Evolutionary conservation across 2,113 vertebrate species (phyloP).

Genomic region (Aix galericulata): DNA sequence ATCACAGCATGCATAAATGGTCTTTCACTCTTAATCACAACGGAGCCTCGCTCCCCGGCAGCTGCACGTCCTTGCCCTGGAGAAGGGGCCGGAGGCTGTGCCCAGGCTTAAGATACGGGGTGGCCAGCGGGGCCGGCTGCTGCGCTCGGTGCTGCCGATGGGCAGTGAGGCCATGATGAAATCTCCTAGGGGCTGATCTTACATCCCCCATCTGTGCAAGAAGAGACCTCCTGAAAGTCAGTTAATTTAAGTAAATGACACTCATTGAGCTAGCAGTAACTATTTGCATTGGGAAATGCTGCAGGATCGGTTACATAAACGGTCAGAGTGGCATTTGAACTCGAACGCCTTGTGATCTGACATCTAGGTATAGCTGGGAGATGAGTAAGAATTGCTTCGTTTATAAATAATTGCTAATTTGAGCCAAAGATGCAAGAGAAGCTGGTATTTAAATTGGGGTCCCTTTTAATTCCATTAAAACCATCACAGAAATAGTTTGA

Average conservation of each 20-base stretch:
- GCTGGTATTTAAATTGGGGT: not conserved
- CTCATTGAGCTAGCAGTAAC: not conserved
- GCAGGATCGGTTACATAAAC: not conserved
- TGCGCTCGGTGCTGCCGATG: not conserved
- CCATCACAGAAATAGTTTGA: not conserved
- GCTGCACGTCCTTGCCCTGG: not conserved
- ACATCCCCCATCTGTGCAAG: not conserved
- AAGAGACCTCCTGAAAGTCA: not conserved
- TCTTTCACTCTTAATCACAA: not conserved
- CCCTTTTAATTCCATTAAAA: not conserved
- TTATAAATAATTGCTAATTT: not conserved
- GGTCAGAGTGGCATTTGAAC: not conserved
- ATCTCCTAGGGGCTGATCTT: not conserved
- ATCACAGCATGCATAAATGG: constrained; percentile 11
- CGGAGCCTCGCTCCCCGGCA: not conserved
- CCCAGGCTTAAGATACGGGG: not conserved
- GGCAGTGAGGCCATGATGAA: not conserved
- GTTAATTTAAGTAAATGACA: not conserved
- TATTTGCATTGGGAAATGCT: not conserved
- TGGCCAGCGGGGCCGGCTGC: not conserved
- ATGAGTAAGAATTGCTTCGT: not conserved
- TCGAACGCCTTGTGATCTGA: not conserved
- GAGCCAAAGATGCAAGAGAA: not conserved
- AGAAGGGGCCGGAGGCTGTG: not conserved
- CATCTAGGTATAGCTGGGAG: not conserved